Evolutionary conservation across 2,888 invertebrate genomes (phyloP), one percentile per base, ranked within the genome.

Genomic region (Dyspetes luteomarginatus): DNA sequence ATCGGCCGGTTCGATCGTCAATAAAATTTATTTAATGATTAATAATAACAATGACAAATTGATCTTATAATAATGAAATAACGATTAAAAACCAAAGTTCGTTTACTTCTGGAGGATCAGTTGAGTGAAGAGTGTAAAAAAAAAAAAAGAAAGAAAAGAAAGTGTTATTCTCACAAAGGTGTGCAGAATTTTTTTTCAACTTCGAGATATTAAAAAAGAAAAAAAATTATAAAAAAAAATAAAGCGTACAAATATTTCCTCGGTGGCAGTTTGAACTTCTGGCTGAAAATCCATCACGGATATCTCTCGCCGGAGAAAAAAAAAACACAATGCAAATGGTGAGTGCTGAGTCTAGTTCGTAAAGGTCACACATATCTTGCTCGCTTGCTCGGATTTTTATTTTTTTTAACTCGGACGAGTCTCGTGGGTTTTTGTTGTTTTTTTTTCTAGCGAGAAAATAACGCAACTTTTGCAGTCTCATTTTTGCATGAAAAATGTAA

Each of bases 121-220:
- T 79, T 30, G 45, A 74, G 82, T 82, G 82, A 77, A 71, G 41
- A 80, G 77, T 82, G 82, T 64, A 41, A 69, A 64, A 55, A 64
- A 45, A 5, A 58, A 15, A 55, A 43, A 30, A 15, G 3, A 7
- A 22, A 19, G n/a, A n/a, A 50, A 24, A 45, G 50, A 12, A 62
- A 67, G 69, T 67, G 76, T 52, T n/a, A 48, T 9, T 19, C 12
- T 71, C 60, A 19, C 22, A 28, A 67, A 50, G 50, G 24, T 60
- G 72, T 81, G 80, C 72, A 55, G 65, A 68, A 56, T 62, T 62
- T 1, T 56, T 80, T n/a, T n/a, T n/a, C n/a, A n/a, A n/a, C n/a
- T n/a, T n/a, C n/a, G n/a, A n/a, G n/a, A n/a, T n/a, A n/a, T n/a
- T n/a, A n/a, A 75, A 80, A 45, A 36, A 3, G 28, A 28, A 5